Conservation (phyloP, 2,113 vertebrate species). For the Muntiacus reevesi region DNA sequence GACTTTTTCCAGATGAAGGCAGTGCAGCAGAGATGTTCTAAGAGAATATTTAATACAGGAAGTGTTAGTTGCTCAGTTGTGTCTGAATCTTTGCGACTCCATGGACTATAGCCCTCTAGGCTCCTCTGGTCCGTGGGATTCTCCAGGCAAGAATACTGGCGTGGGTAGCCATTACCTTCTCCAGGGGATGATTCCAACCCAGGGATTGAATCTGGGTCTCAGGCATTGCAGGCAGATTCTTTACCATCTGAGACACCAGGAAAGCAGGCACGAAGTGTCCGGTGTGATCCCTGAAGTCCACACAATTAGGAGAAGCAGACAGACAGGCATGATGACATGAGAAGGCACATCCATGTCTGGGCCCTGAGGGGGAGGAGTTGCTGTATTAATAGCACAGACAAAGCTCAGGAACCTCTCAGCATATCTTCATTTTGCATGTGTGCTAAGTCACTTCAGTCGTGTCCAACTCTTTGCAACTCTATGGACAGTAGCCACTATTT, state of each 20-base stretch:
- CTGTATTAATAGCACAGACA: neutral
- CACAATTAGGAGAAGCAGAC: neutral
- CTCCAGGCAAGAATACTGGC: neutral
- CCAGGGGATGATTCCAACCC: neutral
- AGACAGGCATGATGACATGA: neutral
- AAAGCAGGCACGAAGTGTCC: neutral
- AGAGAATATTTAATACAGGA: neutral
- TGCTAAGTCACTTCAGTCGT: neutral
- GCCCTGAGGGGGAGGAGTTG: neutral
- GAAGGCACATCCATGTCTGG: neutral
- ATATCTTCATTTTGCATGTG: neutral
- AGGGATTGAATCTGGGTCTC: neutral
- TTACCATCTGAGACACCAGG: neutral
- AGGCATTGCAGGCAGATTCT: neutral
- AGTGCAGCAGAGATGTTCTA: neutral
- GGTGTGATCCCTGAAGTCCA: neutral
- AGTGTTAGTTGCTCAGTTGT: neutral
- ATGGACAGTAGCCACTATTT: neutral
- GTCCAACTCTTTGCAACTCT: neutral
- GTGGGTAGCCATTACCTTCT: neutral
- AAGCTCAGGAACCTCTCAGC: neutral
- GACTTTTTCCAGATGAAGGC: neutral
- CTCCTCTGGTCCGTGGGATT: neutral
- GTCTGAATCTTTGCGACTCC: neutral
- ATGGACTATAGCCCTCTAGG: neutral